phyloP scores from a whole-genome alignment of 2,113 vertebrate species.

The Hippopotamus amphibius region DNA sequence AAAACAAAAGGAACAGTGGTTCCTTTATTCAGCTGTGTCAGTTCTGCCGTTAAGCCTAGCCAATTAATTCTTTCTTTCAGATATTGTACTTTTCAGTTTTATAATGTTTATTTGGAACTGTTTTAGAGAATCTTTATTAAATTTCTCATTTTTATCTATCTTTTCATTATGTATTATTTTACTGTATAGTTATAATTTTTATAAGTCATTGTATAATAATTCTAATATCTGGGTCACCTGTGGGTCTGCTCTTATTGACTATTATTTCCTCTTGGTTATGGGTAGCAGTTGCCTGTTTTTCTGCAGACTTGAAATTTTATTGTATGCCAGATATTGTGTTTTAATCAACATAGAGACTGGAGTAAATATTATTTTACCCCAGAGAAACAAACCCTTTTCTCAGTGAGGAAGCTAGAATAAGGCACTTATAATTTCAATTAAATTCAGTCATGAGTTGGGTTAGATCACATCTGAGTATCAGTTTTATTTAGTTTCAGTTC shows the following conservation, averaged over 20 bases:
- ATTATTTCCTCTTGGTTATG: not conserved
- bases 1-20: not conserved
- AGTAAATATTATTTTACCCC: constrained; percentile 23
- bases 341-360: not conserved
- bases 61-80: constrained; percentile 59
- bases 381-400: not conserved
- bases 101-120: not conserved
- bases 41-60: not conserved
- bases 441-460: not conserved
- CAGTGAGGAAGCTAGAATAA: constrained; percentile 6
- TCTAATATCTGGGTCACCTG: not conserved
- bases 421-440: not conserved
- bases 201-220: not conserved
- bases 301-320: not conserved
- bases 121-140: constrained; percentile 16
- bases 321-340: not conserved
- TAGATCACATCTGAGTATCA: not conserved
- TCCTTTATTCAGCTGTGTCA: not conserved
- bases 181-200: not conserved
- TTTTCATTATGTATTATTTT: constrained; percentile 25
- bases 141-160: not conserved
- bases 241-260: not conserved
- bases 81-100: not conserved
- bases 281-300: not conserved
- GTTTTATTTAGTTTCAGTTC: constrained; percentile 49